Base-by-base conservation (phyloP, 1,140 invertebrate species). In the Pissodes strobi region DNA sequence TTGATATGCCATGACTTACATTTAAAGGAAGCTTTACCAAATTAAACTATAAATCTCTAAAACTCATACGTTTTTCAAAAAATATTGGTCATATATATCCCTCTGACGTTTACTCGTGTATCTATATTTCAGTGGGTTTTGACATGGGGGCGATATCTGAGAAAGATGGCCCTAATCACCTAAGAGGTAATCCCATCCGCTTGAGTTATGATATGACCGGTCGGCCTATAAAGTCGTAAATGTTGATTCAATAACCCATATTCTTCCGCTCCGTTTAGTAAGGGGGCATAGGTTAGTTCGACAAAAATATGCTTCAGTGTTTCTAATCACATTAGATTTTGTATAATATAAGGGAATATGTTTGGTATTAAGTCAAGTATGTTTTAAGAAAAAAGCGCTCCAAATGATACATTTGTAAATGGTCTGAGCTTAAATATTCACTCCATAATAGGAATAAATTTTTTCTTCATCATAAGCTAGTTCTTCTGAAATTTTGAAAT, bases 131-230 rank as follows among this genome's bases (percentile, higher is more conserved):
- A 67, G 60, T 60, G 56, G 68, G 56, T 71, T 71, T 71, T 71
- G 69, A 71, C 69, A 53, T 39, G 61, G 60, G 51, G 64, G 66
- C 66, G 59, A 71, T 71, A 71, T 68, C 63, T 58, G 55, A 70
- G 68, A 73, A 67, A 62, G 66, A 75, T 73, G 55, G 64, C 67
- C 70, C 69, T 73, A 75, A 75, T 75, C 73, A 75, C 72, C 68
- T 75, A 75, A 75, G 72, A 75, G 73, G 73, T 75, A 72, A 72
- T 73, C 70, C 73, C 64, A 70, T 69, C 67, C 53, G 62, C 49
- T 65, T 74, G 73, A 74, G 70, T 74, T 74, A 74, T 74, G 73
- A 74, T 72, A 74, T 73, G 71, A 69, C 69, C 73, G 72, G 64
- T 68, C 68, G 65, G 68, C 67, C 73, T 62, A 74, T 72, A 71